Evolutionary conservation across 2,113 vertebrate species (phyloP).

Genomic region (Eclectus roratus): DNA sequence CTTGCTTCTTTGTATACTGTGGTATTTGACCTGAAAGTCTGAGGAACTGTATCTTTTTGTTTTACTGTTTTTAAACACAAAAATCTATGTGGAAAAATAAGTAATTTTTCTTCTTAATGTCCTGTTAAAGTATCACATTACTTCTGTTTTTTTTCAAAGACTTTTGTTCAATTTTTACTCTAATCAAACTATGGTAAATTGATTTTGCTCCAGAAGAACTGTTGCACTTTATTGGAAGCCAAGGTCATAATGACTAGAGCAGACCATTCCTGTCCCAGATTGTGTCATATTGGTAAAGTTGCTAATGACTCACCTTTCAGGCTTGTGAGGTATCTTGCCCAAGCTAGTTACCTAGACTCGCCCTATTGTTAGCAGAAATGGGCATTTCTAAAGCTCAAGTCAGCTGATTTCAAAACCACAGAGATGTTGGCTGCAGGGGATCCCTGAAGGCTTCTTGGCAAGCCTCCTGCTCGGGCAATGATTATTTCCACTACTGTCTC

Average conservation of each 20-base stretch:
- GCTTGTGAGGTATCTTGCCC: background rate
- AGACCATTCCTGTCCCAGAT: background rate
- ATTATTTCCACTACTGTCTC: background rate
- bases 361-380: background rate
- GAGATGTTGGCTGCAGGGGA: background rate
- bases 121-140: background rate
- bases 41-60: background rate
- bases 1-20: background rate
- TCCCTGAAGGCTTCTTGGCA: background rate
- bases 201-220: background rate
- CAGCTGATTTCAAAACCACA: background rate
- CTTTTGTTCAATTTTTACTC: background rate
- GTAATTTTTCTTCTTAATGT: background rate
- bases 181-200: background rate
- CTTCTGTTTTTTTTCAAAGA: background rate
- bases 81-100: background rate
- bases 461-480: background rate
- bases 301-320: background rate
- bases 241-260: background rate
- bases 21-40: background rate
- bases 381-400: background rate
- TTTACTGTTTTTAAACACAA: background rate
- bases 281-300: background rate
- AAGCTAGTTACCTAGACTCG: background rate
- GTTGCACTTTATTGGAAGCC: background rate